Evolutionary conservation across 2,888 invertebrate genomes (phyloP), one percentile per base, ranked within the genome.

Genomic region (Cancer borealis): DNA sequence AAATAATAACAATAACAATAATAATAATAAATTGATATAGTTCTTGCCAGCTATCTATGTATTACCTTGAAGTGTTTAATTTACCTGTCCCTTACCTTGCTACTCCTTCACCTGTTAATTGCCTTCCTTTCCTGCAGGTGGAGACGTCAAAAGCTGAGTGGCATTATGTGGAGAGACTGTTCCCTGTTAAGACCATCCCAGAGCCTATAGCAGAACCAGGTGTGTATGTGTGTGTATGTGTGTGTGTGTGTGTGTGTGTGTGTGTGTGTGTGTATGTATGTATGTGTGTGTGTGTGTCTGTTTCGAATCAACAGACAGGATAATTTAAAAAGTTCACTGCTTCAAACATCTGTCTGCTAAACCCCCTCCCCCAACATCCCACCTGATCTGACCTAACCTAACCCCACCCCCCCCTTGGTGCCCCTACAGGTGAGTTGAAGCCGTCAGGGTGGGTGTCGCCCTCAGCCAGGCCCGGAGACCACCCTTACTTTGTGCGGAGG

Each of bases 401-500:
- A 39, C 39, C 39, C 39, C 30, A 14, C 84, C 39, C 39, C 39
- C 39, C 2, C 12, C 12, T 0, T 39, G n/a, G 1, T 54, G 47
- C 21, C 54, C 54, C 73, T 14, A 88, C 95, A 95, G 95, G 95
- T 46, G 93, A 93, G 26, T 91, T 92, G 45, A 95, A 47, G n/a
- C 95, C 95, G 60, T 93, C 94, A 73, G 95, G 95, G 12, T 95
- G 94, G 92, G 49, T 87, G 45, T 92, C 94, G 8, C 95, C 95
- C 6, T 92, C 90, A 12, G 95, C 95, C 3, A 47, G 12, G 21
- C 94, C 93, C 66, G 94, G 93, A 12, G 95, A 95, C 54, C 89
- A 93, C 60, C 93, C 95, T 1, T 95, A 95, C 73, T 94, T 92
- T 54, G 93, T 95, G 21, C 84, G 39, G 8, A 93, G 95, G 4